phyloP scores from a whole-genome alignment of 2,888 invertebrate species.

The Drosophila buzzatii region DNA sequence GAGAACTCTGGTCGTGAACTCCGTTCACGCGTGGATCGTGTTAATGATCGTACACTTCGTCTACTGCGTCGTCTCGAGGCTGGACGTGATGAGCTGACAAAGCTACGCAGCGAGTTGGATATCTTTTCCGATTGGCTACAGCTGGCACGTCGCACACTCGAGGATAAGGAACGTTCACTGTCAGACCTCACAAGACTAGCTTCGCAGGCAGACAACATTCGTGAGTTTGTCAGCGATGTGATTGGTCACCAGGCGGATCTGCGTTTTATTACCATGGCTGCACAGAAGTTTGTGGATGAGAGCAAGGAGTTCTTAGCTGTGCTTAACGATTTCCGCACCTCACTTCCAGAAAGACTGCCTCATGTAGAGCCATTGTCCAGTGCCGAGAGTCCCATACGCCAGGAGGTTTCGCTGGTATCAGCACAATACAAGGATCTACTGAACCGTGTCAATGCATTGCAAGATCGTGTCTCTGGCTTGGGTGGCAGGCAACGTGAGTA shows the following conservation, averaged over 20 bases:
- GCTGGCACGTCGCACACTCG: conserved; percentile 91
- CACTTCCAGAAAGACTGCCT: conserved; percentile 92
- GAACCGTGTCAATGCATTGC: conserved; percentile 92
- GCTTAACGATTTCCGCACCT: conserved; percentile 94
- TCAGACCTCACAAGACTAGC: conserved; percentile 91
- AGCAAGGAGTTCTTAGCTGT: conserved; percentile 94
- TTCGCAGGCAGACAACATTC: conserved; percentile 91
- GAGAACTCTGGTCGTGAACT: conserved; percentile 94
- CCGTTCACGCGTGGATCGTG: conserved; percentile 92
- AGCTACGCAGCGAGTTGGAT: conserved; percentile 92
- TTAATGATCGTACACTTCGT: conserved; percentile 92
- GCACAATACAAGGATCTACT: conserved; percentile 93
- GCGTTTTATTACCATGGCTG: conserved; percentile 97
- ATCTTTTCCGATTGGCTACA: conserved; percentile 94
- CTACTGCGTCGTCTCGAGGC: conserved; percentile 91
- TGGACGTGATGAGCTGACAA: conserved; percentile 94
- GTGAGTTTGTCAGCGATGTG: conserved; percentile 96
- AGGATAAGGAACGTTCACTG: conserved; percentile 93
- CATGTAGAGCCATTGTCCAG: conserved; percentile 90
- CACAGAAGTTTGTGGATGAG: conserved; percentile 98
- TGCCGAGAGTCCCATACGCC: conserved; percentile 91
- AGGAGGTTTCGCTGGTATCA: conserved; percentile 91
- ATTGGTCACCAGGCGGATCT: conserved; percentile 98
- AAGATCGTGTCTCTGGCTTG: conserved; percentile 93
- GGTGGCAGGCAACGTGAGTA: conserved; percentile 92